phyloP scores from a whole-genome alignment of 2,888 invertebrate species.

The Hyposoter dolosus region DNA sequence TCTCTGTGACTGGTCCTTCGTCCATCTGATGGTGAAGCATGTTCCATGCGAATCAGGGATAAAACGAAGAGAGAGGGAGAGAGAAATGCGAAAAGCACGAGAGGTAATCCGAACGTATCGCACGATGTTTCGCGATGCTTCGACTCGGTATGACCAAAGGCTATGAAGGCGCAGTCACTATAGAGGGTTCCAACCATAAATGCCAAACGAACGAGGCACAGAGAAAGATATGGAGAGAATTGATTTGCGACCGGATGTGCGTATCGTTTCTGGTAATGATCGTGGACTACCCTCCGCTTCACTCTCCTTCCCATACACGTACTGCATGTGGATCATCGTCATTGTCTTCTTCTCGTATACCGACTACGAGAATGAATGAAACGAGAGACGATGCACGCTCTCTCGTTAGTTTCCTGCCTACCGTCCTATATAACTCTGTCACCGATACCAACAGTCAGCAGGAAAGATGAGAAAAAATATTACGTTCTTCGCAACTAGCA shows the following conservation, averaged over 20 bases:
- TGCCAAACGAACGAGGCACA: constrained; percentile 69
- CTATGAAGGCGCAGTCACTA: constrained; percentile 69
- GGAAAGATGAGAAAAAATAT: constrained; percentile 51
- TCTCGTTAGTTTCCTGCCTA: constrained; percentile 57
- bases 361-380: constrained; percentile 51
- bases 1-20: constrained; percentile 70
- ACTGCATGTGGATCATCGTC: constrained; percentile 73
- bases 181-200: constrained; percentile 3
- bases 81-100: constrained; percentile 62
- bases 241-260: constrained; percentile 84
- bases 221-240: constrained; percentile 74
- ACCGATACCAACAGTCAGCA: constrained; percentile 47
- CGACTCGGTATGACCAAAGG: constrained; percentile 70
- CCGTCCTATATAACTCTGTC: constrained; percentile 22
- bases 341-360: constrained; percentile 75
- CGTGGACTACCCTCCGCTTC: constrained; percentile 68
- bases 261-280: constrained; percentile 83
- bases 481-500: constrained; percentile 10
- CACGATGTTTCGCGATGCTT: constrained; percentile 63
- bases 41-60: constrained; percentile 50
- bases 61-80: constrained; percentile 31
- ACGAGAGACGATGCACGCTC: constrained; percentile 58
- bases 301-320: not conserved
- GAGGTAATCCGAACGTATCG: constrained; percentile 46
- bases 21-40: constrained; percentile 52